Evolutionary conservation across 2,888 invertebrate species (phyloP).

Genomic region (Nymphalis c-album): DNA sequence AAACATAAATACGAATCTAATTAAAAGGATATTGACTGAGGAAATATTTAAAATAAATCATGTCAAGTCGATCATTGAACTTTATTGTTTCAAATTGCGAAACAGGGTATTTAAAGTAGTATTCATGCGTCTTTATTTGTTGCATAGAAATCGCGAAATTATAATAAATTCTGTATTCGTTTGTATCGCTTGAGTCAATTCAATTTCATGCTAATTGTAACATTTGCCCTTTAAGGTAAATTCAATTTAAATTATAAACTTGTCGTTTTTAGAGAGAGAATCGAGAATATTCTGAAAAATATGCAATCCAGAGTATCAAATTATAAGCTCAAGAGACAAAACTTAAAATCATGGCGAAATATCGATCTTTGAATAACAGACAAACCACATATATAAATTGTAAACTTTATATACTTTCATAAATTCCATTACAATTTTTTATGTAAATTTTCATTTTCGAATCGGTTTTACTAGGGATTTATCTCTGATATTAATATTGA

Average conservation of each 20-base stretch:
- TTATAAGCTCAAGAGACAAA: no score
- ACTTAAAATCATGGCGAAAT: no score
- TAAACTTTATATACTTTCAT: not conserved
- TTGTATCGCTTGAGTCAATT: conserved; percentile 41
- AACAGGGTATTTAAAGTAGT: conserved; percentile 53
- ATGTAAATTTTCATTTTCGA: no score
- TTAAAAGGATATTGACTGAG: conserved; percentile 32
- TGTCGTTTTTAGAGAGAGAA: not conserved
- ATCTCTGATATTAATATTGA: conserved; percentile 8
- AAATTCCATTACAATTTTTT: no score
- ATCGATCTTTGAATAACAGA: no score
- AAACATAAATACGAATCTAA: conserved; percentile 22
- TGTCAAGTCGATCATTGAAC: conserved; percentile 62
- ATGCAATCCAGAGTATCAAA: not conserved
- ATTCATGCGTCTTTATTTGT: conserved; percentile 38
- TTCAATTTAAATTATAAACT: conserved; percentile 29
- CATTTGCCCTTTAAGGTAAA: conserved; percentile 48
- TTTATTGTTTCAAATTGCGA: conserved; percentile 70
- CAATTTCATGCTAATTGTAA: conserved; percentile 39
- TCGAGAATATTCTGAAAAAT: not conserved
- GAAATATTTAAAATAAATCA: conserved; percentile 38
- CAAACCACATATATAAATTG: no score
- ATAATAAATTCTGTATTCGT: conserved; percentile 22
- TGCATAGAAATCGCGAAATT: conserved; percentile 62
- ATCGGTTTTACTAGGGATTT: not conserved